Evolutionary conservation across 1,140 invertebrate genomes (phyloP).

Genomic region (Pseudomyrmex pallidus): DNA sequence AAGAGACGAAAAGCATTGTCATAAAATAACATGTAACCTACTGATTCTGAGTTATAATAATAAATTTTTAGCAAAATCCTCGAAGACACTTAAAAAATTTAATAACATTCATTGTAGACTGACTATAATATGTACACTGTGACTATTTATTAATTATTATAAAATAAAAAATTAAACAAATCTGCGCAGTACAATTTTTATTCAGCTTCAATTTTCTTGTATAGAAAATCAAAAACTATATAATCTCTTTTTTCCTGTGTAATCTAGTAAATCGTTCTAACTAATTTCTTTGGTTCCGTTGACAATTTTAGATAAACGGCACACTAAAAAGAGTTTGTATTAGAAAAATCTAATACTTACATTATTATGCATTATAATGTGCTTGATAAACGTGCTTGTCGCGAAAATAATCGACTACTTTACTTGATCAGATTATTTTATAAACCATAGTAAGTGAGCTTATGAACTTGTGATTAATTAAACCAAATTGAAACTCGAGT

Average conservation of each 20-base stretch:
- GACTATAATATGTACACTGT: constrained; percentile 37
- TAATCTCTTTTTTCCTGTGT: constrained; percentile 28
- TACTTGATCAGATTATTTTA: background rate
- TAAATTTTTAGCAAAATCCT: background rate
- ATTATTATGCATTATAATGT: constrained; percentile 24
- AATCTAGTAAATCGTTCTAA: constrained; percentile 13
- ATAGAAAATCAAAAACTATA: constrained; percentile 58
- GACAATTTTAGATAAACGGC: constrained; percentile 26
- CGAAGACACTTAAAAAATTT: constrained; percentile 21
- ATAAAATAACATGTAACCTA: background rate
- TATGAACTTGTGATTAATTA: constrained; percentile 53
- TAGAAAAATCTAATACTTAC: constrained; percentile 38
- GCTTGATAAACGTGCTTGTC: background rate
- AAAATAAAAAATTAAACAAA: constrained; percentile 63
- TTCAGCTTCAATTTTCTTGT: constrained; percentile 8
- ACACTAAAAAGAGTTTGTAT: constrained; percentile 3
- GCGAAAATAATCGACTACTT: constrained; percentile 4
- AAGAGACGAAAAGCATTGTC: background rate
- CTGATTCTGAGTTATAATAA: constrained; percentile 25
- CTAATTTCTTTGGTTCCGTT: constrained; percentile 49
- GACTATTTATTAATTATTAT: constrained; percentile 72
- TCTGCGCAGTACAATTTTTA: constrained; percentile 29
- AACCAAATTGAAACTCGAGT: constrained; percentile 26
- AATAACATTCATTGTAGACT: constrained; percentile 50
- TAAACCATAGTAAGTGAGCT: constrained; percentile 13